A percentile compares a stretch with the other conserved stretches of the same genome.
Evolutionary conservation across 2,888 invertebrate species (phyloP).

Genomic region (Phyllotreta striolata): DNA sequence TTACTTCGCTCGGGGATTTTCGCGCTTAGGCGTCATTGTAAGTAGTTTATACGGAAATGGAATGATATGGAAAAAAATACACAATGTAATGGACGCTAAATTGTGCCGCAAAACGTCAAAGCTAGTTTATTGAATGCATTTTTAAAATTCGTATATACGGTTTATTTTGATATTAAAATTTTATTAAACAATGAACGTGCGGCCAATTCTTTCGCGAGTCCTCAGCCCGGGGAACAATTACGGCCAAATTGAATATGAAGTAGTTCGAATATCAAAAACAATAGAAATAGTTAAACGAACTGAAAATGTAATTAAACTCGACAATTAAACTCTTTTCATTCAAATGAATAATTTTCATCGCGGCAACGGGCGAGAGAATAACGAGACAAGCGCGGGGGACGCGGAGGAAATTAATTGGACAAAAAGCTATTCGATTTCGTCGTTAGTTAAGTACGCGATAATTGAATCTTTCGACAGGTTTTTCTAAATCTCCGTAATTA

Average conservation of each 20-base stretch:
- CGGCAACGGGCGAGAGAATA: too few relatives aligned
- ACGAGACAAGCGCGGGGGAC: not conserved
- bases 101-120: too few relatives aligned
- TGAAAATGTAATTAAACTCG: constrained; percentile 26
- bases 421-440: constrained; percentile 18
- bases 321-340: constrained; percentile 28
- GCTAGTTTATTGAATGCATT: too few relatives aligned
- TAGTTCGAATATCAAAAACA: constrained; percentile 26
- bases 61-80: too few relatives aligned
- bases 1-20: constrained; percentile 9
- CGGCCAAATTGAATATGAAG: constrained; percentile 17
- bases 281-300: constrained; percentile 29
- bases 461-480: constrained; percentile 8
- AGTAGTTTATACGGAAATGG: too few relatives aligned
- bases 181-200: too few relatives aligned
- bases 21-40: constrained; percentile 19
- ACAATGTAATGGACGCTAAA: too few relatives aligned
- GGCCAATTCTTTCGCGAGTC: too few relatives aligned
- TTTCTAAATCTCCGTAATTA: not conserved
- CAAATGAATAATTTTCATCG: constrained; percentile 23
- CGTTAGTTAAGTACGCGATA: constrained; percentile 3
- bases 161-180: too few relatives aligned
- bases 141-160: too few relatives aligned
- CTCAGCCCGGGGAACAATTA: not conserved
- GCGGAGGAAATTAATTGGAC: constrained; percentile 12